phyloP scores from a whole-genome alignment of 2,113 vertebrate genomes.

The Nerophis lumbriciformis region DNA sequence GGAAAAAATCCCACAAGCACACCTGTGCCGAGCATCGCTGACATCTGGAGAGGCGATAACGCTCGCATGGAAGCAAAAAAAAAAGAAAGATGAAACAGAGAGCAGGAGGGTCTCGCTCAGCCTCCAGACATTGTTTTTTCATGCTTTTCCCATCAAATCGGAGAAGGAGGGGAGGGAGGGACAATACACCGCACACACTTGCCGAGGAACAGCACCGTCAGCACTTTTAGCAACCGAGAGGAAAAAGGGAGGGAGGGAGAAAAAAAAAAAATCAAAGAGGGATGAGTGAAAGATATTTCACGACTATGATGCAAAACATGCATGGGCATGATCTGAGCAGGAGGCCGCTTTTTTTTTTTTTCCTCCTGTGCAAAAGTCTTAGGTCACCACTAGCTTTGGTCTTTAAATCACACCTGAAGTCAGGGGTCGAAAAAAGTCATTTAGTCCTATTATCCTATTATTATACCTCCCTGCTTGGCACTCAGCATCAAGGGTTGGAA shows the following conservation, averaged over 20 bases:
- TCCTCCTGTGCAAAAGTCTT: constrained; percentile 2
- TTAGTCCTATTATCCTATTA: too few species aligned
- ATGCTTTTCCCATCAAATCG: constrained; percentile 62
- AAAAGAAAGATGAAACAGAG: constrained; percentile 48
- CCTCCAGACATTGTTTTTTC: constrained; percentile 58
- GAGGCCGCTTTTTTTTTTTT: constrained; percentile 17
- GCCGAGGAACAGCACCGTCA: constrained; percentile 44
- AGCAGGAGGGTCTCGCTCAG: constrained; percentile 42
- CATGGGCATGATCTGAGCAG: constrained; percentile 29
- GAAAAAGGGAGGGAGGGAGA: constrained; percentile 41
- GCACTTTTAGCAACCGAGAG: constrained; percentile 49
- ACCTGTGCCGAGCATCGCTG: constrained; percentile 45
- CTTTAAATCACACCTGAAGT: too few species aligned
- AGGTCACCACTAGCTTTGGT: constrained; percentile 1
- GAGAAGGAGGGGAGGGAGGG: constrained; percentile 15
- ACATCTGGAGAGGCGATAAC: constrained; percentile 51
- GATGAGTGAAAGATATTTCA: constrained; percentile 28
- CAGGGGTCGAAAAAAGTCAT: too few species aligned
- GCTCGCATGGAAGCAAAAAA: constrained; percentile 15
- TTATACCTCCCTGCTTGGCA: too few species aligned
- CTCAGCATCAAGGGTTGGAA: too few species aligned
- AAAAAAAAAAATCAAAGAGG: constrained; percentile 51
- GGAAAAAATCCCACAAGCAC: constrained; percentile 5
- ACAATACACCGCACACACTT: constrained; percentile 43
- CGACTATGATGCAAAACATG: constrained; percentile 35